A percentile compares a stretch with the other conserved stretches of the same genome.
phyloP scores from a whole-genome alignment of 1,140 invertebrate species.

The Aplysia californica region DNA sequence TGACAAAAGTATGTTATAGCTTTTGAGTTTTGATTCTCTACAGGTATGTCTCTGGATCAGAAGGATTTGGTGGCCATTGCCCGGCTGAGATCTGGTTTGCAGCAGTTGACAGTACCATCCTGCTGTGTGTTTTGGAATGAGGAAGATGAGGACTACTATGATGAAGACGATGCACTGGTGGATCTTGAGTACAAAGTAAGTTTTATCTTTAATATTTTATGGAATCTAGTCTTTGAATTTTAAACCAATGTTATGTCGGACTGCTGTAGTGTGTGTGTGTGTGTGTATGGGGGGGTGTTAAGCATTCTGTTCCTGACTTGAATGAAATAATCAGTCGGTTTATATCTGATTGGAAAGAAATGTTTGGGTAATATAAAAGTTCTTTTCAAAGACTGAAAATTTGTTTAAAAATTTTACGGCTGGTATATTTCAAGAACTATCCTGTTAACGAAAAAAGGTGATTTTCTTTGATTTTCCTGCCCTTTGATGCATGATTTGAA shows the following conservation, averaged over 20 bases:
- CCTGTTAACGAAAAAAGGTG: too few relatives aligned
- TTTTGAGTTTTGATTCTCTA: background rate
- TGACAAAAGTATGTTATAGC: too few relatives aligned
- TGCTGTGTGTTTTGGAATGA: slow-evolving; percentile 24
- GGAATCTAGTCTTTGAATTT: background rate
- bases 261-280: too few relatives aligned
- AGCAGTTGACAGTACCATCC: slow-evolving; percentile 4
- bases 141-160: slow-evolving; percentile 27
- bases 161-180: slow-evolving; percentile 17
- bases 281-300: too few relatives aligned
- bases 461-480: too few relatives aligned
- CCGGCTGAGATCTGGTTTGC: background rate
- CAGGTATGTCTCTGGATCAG: slow-evolving; percentile 2
- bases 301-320: background rate
- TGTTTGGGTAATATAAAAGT: background rate
- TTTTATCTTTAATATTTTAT: background rate
- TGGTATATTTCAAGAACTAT: too few relatives aligned
- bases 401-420: too few relatives aligned
- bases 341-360: background rate
- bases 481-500: too few relatives aligned
- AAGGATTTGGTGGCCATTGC: background rate
- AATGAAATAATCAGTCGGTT: background rate
- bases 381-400: too few relatives aligned
- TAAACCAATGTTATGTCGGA: background rate
- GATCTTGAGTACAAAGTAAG: slow-evolving; percentile 24